Base-by-base conservation (phyloP, 2,797 vertebrate genomes). In the Chlorospingus flavigularis region DNA sequence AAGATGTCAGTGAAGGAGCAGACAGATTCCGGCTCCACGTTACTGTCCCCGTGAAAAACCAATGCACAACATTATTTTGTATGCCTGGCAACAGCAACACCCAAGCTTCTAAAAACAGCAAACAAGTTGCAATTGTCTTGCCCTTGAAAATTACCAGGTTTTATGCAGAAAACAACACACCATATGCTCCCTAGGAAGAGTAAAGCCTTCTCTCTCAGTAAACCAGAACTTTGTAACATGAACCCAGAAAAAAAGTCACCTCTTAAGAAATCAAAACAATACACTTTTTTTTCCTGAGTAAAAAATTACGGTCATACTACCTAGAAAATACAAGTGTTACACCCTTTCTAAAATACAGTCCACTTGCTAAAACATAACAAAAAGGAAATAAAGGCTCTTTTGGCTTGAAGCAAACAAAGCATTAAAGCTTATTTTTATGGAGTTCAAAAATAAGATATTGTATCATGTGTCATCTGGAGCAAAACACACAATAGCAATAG, bases 181-280 rank as follows among this genome's bases (percentile, higher is more conserved):
- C 25, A 55, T 88, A 91, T 33, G 48, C 26, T 67, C 39, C 33
- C 33, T 65, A 60, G 68, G 60, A 96, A 68, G 15, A 75, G n/a
- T 37, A 86, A 84, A 67, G 39, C 55, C 54, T 89, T 66, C 26
- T 60, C 21, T 37, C 51, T 51, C 47, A 62, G 18, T 77, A 86
- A 86, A 77, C 7, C 20, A 53, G 26, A 79, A 37, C 33, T 78
- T 60, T 4, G 37, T 31, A 91, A 75, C 47, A 37, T 4, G 33
- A 85, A 71, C 54, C 5, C 30, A 67, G 35, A 86, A 92, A n/a
- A 30, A 26, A 82, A 48, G 18, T 50, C 48, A 76, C 33, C 17
- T 60, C 48, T 68, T 73, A 1, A 2, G 61, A 89, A 98, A 96
- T 72, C 35, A 73, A 80, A 91, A 93, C 74, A 95, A 78, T 30